Evolutionary conservation across 2,888 invertebrate genomes (phyloP).

Genomic region (Heterodera filipjevi): DNA sequence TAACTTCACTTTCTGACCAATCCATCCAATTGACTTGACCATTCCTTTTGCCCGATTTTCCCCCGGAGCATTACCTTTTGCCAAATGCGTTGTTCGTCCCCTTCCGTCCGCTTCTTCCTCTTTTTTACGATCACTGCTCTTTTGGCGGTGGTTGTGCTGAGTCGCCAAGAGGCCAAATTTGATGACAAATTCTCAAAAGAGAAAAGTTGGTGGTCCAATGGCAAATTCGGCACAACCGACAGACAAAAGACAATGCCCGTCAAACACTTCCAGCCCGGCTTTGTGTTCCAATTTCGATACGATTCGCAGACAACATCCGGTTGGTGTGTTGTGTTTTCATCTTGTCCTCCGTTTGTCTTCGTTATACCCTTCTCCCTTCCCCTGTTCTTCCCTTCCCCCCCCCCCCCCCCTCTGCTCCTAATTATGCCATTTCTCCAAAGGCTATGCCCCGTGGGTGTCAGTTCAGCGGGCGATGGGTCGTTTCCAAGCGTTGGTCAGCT

Average conservation of each 20-base stretch:
- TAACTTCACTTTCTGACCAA: too few species aligned
- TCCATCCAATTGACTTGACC: too few species aligned
- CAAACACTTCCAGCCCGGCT: neutral
- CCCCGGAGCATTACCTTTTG: neutral
- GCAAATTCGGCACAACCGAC: neutral
- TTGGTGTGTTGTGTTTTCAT: too few species aligned
- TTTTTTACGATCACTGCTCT: neutral
- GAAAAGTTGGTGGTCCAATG: neutral
- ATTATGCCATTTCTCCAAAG: too few species aligned
- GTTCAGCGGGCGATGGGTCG: constrained; percentile 24
- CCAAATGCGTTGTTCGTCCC: neutral
- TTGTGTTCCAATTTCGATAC: neutral
- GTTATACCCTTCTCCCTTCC: too few species aligned
- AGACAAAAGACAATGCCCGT: neutral
- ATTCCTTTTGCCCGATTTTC: neutral
- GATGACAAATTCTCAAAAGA: neutral
- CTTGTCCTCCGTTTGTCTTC: neutral
- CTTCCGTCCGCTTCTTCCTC: too few species aligned
- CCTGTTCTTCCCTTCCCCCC: neutral
- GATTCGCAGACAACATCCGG: constrained; percentile 1
- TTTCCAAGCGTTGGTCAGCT: neutral
- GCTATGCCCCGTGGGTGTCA: constrained; percentile 25
- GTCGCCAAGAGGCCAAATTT: neutral
- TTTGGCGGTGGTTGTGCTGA: neutral
- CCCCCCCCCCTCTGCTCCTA: too few species aligned